These are phyloP conservation scores for Oceanodroma tethys DNA, from an alignment of 2,113 vertebrate genomes.

Conservation along the genomic window DNA sequence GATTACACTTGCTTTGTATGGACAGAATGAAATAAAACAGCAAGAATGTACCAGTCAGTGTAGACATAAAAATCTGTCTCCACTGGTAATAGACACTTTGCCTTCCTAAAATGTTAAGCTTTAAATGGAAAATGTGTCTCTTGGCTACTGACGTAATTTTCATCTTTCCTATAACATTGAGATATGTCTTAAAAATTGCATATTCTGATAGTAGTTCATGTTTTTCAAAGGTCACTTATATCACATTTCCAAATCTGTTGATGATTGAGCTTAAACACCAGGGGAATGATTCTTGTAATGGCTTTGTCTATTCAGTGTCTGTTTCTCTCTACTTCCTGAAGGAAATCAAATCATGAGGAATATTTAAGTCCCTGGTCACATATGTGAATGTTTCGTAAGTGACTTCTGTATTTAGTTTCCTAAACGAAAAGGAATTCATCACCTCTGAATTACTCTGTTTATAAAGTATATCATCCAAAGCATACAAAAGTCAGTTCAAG, in stretches of 20 bases:
- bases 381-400: background rate
- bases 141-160: background rate
- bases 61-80: background rate
- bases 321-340: background rate
- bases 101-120: background rate
- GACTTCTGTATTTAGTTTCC: constrained; percentile 8
- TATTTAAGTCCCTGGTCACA: background rate
- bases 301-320: background rate
- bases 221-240: constrained; percentile 27
- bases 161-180: background rate
- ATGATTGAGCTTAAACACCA: background rate
- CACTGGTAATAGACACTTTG: background rate
- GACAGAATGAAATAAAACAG: background rate
- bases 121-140: background rate
- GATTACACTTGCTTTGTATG: background rate
- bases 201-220: background rate
- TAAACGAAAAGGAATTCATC: background rate
- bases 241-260: background rate
- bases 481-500: background rate
- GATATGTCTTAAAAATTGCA: background rate
- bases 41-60: background rate
- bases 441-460: background rate
- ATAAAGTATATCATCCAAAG: background rate
- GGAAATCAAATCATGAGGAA: background rate
- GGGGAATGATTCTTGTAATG: background rate